Conservation (phyloP, 2,888 invertebrate species). For the Drosophila cyrtoloma region DNA sequence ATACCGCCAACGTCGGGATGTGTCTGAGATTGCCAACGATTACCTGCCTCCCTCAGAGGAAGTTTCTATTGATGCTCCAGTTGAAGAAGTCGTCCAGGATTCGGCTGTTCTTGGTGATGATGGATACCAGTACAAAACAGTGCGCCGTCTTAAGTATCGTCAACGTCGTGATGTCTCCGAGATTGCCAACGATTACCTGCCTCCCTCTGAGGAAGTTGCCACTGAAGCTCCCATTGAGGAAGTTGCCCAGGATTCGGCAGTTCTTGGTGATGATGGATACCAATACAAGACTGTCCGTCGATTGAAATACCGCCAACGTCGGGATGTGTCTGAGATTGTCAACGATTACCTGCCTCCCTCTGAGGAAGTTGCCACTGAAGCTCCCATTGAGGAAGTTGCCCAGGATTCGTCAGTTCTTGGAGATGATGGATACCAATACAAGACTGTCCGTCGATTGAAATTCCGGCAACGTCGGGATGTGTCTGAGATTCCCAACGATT, state of each 20-base stretch:
- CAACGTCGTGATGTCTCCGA: slow-evolving; percentile 45
- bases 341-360: slow-evolving; percentile 51
- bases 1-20: slow-evolving; percentile 62
- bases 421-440: slow-evolving; percentile 58
- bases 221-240: slow-evolving; percentile 40
- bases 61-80: slow-evolving; percentile 27
- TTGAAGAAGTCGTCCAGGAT: slow-evolving; percentile 35
- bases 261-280: slow-evolving; percentile 64
- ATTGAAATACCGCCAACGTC: slow-evolving; percentile 64
- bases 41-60: slow-evolving; percentile 38
- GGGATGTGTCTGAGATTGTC: slow-evolving; percentile 62
- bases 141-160: slow-evolving; percentile 36
- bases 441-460: slow-evolving; percentile 61
- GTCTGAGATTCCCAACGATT: slow-evolving; percentile 56
- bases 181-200: slow-evolving; percentile 41
- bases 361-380: slow-evolving; percentile 26
- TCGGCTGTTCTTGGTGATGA: slow-evolving; percentile 50
- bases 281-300: slow-evolving; percentile 70
- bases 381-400: slow-evolving; percentile 30
- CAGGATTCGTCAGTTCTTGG: slow-evolving; percentile 52
- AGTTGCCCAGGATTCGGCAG: slow-evolving; percentile 46
- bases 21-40: slow-evolving; percentile 30
- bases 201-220: slow-evolving; percentile 37
- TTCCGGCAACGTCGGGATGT: slow-evolving; percentile 67
- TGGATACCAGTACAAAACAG: slow-evolving; percentile 64